Evolutionary conservation across 1,140 invertebrate genomes (phyloP), one percentile per base, ranked within the genome.

Genomic region (Pollicipes pollicipes): DNA sequence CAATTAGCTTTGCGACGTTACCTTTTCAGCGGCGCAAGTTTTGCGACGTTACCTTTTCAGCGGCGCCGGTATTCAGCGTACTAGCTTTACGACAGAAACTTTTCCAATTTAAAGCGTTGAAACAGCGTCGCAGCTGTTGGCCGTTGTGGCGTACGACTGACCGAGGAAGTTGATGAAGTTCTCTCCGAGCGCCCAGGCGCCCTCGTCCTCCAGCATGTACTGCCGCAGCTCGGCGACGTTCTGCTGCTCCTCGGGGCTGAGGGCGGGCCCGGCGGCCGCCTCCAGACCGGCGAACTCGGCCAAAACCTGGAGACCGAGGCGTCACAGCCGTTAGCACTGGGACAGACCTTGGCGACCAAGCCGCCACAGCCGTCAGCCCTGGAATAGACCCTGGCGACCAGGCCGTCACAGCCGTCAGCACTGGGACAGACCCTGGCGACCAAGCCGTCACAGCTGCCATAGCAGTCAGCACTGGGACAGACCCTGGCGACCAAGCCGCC

Each of bases 171-270:
- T 83, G 30, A 94, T 82, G 78, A 95, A 95, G 73, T 90, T 87
- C 74, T 93, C 91, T 1, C 91, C 90, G 17, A 95, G 82, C 66
- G 91, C 90, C 92, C 92, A 95, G 73, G 89, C 90, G 66, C 92
- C 92, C 76, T 93, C 90, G 74, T 91, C 89, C 72, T 89, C 88
- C 70, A 93, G 80, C 75, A 93, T 85, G 80, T 94, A 96, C 77
- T 91, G 89, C 75, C 88, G 84, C 71, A 95, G 80, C 82, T 95
- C 91, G 73, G 88, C 84, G 74, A 91, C 80, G 75, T 86, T 87
- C 71, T 83, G 83, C 75, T 84, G 81, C 76, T 91, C 90, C 66
- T 88, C 88, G 10, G 85, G 83, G 68, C 80, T 83, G 32, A 90
- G 80, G 75, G 87, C 85, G 1, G 84, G 85, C 72, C 86, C 85